Base-by-base conservation (phyloP, 1,140 invertebrate genomes). In the Drosophila ohnishii region DNA sequence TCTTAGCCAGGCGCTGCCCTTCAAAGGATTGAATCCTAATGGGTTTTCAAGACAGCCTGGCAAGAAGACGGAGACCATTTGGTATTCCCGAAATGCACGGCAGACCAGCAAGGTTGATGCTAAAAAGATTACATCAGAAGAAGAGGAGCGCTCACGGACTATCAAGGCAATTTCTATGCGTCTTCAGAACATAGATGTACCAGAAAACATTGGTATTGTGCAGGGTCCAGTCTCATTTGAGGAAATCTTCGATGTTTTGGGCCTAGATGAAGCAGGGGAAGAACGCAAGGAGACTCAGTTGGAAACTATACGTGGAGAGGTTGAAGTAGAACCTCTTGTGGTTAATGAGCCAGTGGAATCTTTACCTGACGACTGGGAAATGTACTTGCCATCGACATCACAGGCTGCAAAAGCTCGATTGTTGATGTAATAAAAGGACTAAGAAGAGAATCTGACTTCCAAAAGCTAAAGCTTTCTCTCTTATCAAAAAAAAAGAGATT, bases 151-250 rank as follows among this genome's bases (percentile, higher is more conserved):
- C 7, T 35, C n/a, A 47, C 28, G 22, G 11, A 28, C 19, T 28
- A 5, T 66, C 11, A 34, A 69, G 16, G 32, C 37, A 5, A 66
- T 69, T 16, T 55, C 47, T 32, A 66, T 55, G 65, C 62, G 62
- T 8, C 32, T 69, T 3, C 14, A 50, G 2, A 62, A 11, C 34
- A 7, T 66, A 0, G 22, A 45, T 2, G 37, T 69, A 3, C 62
- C 65, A 5, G 47, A 5, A 0, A 16, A n/a, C 8, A 5, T 14
- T 2, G 65, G 61, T 0, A 0, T 44, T 0, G 5, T 53, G 1
- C 1, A 28, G 37, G 30, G n/a, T 3, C 13, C 37, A 3, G 37
- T 50, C 2, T 34, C 30, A 5, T 69, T 66, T 19, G 32, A 55
- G 0, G 47, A 69, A 7, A 35, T 69, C 2, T 66, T 69, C 5